Conservation (phyloP, 2,888 invertebrate genomes). For the Monopis laevigella region DNA sequence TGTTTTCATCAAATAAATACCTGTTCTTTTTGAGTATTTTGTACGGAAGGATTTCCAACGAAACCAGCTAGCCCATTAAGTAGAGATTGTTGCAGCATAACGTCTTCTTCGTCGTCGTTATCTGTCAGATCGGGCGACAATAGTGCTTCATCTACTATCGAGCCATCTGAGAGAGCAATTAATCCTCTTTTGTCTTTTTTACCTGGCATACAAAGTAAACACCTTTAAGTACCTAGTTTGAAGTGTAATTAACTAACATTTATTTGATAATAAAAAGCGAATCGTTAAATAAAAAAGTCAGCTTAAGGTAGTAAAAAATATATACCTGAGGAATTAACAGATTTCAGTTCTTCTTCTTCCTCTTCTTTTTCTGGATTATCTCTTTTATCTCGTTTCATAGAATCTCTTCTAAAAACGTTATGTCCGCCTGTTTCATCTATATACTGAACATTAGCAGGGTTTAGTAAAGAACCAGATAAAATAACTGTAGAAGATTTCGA, state of each 20-base stretch:
- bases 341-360: no score
- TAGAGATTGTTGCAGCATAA: slow-evolving; percentile 62
- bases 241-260: not conserved
- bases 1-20: slow-evolving; percentile 37
- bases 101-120: slow-evolving; percentile 37
- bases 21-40: slow-evolving; percentile 70
- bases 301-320: no score
- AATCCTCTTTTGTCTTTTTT: slow-evolving; percentile 73
- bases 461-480: slow-evolving; percentile 51
- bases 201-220: slow-evolving; percentile 28
- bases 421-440: slow-evolving; percentile 64
- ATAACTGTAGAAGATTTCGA: slow-evolving; percentile 42
- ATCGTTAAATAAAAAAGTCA: not conserved
- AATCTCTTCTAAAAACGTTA: slow-evolving; percentile 59
- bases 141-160: slow-evolving; percentile 72
- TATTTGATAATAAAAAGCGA: no score
- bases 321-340: no score
- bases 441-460: slow-evolving; percentile 71
- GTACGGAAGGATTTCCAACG: slow-evolving; percentile 70
- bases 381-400: slow-evolving; percentile 51
- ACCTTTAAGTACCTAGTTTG: not conserved
- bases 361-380: slow-evolving; percentile 58
- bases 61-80: slow-evolving; percentile 75
- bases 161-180: slow-evolving; percentile 72
- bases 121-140: slow-evolving; percentile 44